These are phyloP conservation scores for Thalassoma bifasciatum DNA, from an alignment of 2,113 vertebrate genomes.

Conservation along the genomic window DNA sequence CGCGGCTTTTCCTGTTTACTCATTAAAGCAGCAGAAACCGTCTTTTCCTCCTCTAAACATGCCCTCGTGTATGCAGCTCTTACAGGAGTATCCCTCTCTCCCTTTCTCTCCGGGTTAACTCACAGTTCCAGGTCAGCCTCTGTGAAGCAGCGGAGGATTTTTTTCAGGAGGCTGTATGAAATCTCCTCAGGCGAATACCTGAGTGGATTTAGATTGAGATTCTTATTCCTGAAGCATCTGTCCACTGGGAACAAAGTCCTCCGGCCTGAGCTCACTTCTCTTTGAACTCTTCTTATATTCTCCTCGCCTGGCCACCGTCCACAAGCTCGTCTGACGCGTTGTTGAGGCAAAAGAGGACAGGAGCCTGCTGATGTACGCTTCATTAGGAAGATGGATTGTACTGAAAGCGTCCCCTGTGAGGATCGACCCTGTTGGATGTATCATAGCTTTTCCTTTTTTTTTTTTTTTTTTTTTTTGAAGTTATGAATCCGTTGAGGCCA, in stretches of 20 bases:
- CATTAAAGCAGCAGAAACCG: background rate
- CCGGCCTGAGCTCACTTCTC: slow-evolving; percentile 42
- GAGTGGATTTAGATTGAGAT: slow-evolving; percentile 59
- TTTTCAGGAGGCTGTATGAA: slow-evolving; percentile 49
- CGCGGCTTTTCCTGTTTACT: background rate
- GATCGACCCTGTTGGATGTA: slow-evolving; percentile 17
- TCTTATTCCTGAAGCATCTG: slow-evolving; percentile 47
- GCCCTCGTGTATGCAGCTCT: slow-evolving; percentile 16
- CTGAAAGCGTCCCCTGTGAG: slow-evolving; percentile 40
- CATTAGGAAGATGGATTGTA: slow-evolving; percentile 69
- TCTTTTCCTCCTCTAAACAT: background rate
- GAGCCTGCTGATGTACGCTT: slow-evolving; percentile 56
- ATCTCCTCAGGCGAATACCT: slow-evolving; percentile 63
- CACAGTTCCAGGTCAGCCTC: slow-evolving; percentile 15
- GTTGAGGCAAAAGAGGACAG: slow-evolving; percentile 36
- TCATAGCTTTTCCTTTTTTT: background rate
- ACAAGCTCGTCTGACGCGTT: slow-evolving; percentile 45
- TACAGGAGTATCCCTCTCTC: slow-evolving; percentile 24
- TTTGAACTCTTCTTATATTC: slow-evolving; percentile 70
- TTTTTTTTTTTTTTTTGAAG: slow-evolving; percentile 22
- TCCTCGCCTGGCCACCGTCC: slow-evolving; percentile 27
- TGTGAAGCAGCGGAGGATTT: slow-evolving; percentile 38
- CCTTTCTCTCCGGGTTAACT: slow-evolving; percentile 11
- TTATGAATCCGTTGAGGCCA: slow-evolving; percentile 45
- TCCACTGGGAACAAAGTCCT: slow-evolving; percentile 29